Evolutionary conservation across 2,888 invertebrate species (phyloP).

Genomic region (Melinopterus prodromus): DNA sequence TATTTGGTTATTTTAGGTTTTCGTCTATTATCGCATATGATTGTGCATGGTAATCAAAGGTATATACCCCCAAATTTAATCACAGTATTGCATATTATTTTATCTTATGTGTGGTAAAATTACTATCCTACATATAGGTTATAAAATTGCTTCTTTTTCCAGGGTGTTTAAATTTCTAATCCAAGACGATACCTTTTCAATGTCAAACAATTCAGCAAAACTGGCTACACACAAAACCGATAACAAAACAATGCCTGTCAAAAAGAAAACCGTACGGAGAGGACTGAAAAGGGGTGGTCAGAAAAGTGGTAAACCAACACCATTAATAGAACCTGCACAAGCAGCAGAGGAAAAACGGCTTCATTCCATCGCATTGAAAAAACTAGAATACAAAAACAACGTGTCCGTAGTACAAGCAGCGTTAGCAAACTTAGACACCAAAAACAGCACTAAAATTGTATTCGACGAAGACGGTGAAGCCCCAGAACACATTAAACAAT

Average conservation of each 20-base stretch:
- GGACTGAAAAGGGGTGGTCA: not conserved
- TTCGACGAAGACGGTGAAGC: slow-evolving; percentile 66
- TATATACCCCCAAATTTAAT: too few species aligned
- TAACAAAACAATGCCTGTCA: not conserved
- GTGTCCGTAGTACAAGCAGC: slow-evolving; percentile 72
- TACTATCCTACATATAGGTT: not conserved
- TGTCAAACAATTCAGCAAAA: not conserved
- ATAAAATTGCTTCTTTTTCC: too few species aligned
- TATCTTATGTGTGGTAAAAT: not conserved
- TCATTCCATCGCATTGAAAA: slow-evolving; percentile 72
- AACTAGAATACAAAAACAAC: slow-evolving; percentile 70
- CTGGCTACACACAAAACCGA: not conserved
- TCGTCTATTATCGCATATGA: too few species aligned
- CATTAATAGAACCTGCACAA: not conserved
- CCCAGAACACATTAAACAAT: slow-evolving; percentile 25
- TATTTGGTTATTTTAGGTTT: not conserved
- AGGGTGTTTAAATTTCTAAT: not conserved
- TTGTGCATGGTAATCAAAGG: too few species aligned
- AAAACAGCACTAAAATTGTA: slow-evolving; percentile 68
- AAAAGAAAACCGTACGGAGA: not conserved
- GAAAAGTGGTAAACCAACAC: too few species aligned
- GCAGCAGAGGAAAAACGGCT: slow-evolving; percentile 71
- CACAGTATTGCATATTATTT: not conserved
- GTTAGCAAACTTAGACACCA: slow-evolving; percentile 65
- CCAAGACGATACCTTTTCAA: not conserved